A percentile compares a stretch with the other conserved stretches of the same genome.
Evolutionary conservation across 2,888 invertebrate genomes (phyloP).

Genomic region (Dicranocentrus wangi): DNA sequence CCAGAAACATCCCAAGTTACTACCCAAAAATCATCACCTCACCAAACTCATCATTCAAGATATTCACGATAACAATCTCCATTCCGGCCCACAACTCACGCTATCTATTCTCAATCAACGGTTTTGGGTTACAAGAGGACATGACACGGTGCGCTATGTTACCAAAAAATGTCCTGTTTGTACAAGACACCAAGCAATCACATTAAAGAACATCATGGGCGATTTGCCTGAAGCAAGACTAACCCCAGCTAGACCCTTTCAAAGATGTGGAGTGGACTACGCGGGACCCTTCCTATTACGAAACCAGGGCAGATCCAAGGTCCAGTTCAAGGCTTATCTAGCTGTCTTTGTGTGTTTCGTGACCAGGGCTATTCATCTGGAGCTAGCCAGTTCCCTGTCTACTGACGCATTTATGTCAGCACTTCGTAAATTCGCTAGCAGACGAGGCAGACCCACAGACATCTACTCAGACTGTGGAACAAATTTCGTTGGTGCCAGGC

Average conservation of each 20-base stretch:
- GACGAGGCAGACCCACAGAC: neutral
- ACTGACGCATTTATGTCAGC: conserved; percentile 48
- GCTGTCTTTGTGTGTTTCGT: conserved; percentile 25
- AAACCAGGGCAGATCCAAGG: neutral
- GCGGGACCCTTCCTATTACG: neutral
- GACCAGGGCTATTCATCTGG: conserved; percentile 59
- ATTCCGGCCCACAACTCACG: conserved; percentile 51
- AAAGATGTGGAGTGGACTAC: conserved; percentile 48
- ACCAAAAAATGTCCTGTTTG: conserved; percentile 65
- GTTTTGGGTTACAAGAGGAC: conserved; percentile 58
- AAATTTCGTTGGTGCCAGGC: conserved; percentile 58
- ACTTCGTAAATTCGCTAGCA: conserved; percentile 31
- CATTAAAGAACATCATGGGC: too few species aligned
- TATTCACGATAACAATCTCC: conserved; percentile 60
- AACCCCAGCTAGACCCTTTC: conserved; percentile 69
- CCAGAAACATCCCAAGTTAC: conserved; percentile 64
- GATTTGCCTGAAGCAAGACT: conserved; percentile 72
- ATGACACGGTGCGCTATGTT: conserved; percentile 22
- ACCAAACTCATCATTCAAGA: conserved; percentile 47
- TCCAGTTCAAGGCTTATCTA: neutral
- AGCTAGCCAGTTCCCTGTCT: conserved; percentile 39
- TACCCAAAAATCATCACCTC: conserved; percentile 58
- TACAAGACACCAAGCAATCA: conserved; percentile 26
- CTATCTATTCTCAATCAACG: conserved; percentile 27
- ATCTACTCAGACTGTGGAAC: conserved; percentile 64